A percentile compares a stretch with the other conserved stretches of the same genome.
Conservation (phyloP, 2,113 vertebrate species). For the Entomyzon cyanotis region DNA sequence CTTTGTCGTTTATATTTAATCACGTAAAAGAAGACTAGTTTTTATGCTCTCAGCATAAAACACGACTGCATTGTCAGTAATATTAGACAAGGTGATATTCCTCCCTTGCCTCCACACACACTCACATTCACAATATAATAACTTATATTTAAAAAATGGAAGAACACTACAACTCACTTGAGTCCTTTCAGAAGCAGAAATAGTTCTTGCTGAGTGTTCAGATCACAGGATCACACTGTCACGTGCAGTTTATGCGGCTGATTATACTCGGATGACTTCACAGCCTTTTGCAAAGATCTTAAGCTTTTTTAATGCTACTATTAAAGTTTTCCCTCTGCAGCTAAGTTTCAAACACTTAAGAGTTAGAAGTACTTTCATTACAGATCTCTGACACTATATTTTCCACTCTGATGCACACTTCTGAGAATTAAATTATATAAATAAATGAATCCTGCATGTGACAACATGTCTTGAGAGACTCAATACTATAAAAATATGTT, state of each 20-base stretch:
- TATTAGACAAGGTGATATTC: neutral
- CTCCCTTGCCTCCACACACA: neutral
- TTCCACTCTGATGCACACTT: neutral
- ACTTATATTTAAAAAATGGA: neutral
- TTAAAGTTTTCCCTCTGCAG: neutral
- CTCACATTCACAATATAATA: neutral
- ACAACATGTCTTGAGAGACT: neutral
- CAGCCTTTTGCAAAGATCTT: neutral
- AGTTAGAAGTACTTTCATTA: neutral
- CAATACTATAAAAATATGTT: conserved; percentile 3
- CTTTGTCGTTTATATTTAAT: neutral
- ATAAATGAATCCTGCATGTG: neutral
- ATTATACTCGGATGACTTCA: neutral
- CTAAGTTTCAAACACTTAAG: neutral
- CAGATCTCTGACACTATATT: neutral
- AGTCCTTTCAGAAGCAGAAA: neutral
- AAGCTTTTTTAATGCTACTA: neutral
- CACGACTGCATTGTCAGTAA: neutral
- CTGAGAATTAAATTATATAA: neutral
- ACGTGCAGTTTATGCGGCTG: neutral
- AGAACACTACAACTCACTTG: neutral
- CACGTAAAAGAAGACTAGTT: neutral
- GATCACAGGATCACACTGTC: neutral
- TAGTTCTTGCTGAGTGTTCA: neutral
- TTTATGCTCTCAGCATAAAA: neutral